Evolutionary conservation across 2,888 invertebrate genomes (phyloP).

Genomic region (Sphinx pinastri): DNA sequence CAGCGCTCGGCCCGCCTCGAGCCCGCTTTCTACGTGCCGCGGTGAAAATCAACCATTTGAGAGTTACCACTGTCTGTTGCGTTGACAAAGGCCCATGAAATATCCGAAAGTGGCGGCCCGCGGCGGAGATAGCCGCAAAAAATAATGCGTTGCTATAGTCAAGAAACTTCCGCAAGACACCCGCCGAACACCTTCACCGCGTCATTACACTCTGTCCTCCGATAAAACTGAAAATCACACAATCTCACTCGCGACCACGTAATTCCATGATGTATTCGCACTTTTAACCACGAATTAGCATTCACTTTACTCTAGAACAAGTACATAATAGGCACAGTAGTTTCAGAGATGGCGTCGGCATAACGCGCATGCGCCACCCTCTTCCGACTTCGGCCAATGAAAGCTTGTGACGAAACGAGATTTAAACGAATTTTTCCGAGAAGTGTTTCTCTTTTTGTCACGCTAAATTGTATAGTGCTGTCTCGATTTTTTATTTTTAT

Average conservation of each 20-base stretch:
- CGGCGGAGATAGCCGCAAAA: constrained; percentile 75
- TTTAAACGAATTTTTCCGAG: constrained; percentile 60
- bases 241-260: constrained; percentile 58
- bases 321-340: constrained; percentile 76
- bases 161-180: constrained; percentile 79
- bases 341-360: constrained; percentile 84
- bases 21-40: constrained; percentile 56
- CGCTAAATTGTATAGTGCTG: constrained; percentile 32
- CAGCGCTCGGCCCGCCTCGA: constrained; percentile 54
- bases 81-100: constrained; percentile 69
- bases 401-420: constrained; percentile 61
- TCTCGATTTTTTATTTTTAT: constrained; percentile 43
- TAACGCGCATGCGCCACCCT: constrained; percentile 84
- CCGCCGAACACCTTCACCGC: constrained; percentile 59
- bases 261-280: constrained; percentile 71
- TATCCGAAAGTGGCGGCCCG: constrained; percentile 57
- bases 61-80: constrained; percentile 69
- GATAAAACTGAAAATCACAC: constrained; percentile 58
- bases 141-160: constrained; percentile 79
- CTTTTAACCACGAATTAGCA: constrained; percentile 63
- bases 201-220: constrained; percentile 51
- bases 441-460: constrained; percentile 42
- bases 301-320: constrained; percentile 65
- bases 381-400: constrained; percentile 72
- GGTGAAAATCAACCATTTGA: constrained; percentile 50